phyloP scores from a whole-genome alignment of 2,888 invertebrate genomes.

The Epistrophe grossulariae region DNA sequence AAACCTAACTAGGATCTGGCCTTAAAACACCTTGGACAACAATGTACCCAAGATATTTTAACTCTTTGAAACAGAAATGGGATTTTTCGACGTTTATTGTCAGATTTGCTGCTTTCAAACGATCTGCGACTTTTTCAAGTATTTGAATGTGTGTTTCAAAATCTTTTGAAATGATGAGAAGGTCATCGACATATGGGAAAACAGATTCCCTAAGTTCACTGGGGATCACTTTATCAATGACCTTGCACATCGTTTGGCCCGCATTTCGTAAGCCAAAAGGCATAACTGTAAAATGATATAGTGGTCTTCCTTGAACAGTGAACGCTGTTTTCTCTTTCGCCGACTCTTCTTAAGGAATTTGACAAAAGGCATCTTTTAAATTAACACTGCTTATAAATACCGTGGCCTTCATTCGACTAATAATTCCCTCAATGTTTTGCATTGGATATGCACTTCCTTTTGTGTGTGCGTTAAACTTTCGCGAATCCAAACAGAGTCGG shows the following conservation, averaged over 20 bases:
- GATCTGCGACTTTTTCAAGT: conserved; percentile 49
- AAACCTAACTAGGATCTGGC: conserved; percentile 45
- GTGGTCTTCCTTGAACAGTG: conserved; percentile 59
- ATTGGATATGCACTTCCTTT: conserved; percentile 22
- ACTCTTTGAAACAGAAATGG: background rate
- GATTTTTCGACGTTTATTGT: conserved; percentile 70
- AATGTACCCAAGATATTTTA: conserved; percentile 65
- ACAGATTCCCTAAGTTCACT: conserved; percentile 45
- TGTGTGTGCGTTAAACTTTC: conserved; percentile 47
- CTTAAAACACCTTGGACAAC: conserved; percentile 57
- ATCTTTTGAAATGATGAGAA: conserved; percentile 58
- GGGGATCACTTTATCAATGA: conserved; percentile 58
- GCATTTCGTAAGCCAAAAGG: conserved; percentile 61
- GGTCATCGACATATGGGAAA: conserved; percentile 68
- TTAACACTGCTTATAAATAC: conserved; percentile 54
- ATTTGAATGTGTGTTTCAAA: conserved; percentile 53
- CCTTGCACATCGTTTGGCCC: background rate
- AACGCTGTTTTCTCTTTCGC: conserved; percentile 43
- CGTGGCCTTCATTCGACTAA: background rate
- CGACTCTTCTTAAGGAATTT: conserved; percentile 32
- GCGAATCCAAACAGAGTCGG: conserved; percentile 48
- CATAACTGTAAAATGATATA: conserved; percentile 68
- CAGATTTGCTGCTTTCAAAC: conserved; percentile 58
- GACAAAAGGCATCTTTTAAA: conserved; percentile 41
- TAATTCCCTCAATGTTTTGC: background rate